These are phyloP conservation scores for Ypsolopha sequella DNA, from an alignment of 2,888 invertebrate species.

Conservation along the genomic window DNA sequence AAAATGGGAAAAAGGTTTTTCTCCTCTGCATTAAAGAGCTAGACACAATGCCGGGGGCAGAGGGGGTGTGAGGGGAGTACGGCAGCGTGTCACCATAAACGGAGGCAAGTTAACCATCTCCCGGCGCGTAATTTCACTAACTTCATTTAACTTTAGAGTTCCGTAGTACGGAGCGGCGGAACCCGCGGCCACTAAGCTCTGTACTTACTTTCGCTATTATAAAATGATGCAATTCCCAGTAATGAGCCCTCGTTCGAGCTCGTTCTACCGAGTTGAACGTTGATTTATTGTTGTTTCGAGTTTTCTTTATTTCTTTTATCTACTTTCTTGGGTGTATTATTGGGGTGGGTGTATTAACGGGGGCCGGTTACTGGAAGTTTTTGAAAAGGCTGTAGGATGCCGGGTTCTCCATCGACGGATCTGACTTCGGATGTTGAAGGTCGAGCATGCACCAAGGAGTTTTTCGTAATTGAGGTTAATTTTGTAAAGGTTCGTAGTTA, in stretches of 20 bases:
- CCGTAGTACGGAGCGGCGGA: slow-evolving; percentile 13
- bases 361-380: too few species aligned
- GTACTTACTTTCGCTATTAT: slow-evolving; percentile 57
- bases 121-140: slow-evolving; percentile 62
- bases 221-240: slow-evolving; percentile 60
- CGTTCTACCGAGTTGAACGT: background rate
- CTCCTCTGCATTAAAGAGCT: too few species aligned
- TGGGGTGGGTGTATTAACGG: too few species aligned
- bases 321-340: too few species aligned
- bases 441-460: too few species aligned
- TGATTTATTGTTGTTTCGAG: background rate
- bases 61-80: background rate
- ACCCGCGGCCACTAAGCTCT: slow-evolving; percentile 56
- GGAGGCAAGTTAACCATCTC: slow-evolving; percentile 51
- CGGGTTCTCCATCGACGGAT: too few species aligned
- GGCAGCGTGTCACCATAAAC: slow-evolving; percentile 43
- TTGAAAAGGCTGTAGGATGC: too few species aligned
- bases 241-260: slow-evolving; percentile 25
- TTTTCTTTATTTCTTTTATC: background rate
- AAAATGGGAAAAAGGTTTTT: too few species aligned
- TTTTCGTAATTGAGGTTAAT: too few species aligned
- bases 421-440: too few species aligned
- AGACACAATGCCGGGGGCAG: background rate
- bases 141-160: slow-evolving; percentile 59
- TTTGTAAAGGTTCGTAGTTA: too few species aligned